Evolutionary conservation across 1,140 invertebrate species (phyloP).

Genomic region (Ctenoplectra terminalis): DNA sequence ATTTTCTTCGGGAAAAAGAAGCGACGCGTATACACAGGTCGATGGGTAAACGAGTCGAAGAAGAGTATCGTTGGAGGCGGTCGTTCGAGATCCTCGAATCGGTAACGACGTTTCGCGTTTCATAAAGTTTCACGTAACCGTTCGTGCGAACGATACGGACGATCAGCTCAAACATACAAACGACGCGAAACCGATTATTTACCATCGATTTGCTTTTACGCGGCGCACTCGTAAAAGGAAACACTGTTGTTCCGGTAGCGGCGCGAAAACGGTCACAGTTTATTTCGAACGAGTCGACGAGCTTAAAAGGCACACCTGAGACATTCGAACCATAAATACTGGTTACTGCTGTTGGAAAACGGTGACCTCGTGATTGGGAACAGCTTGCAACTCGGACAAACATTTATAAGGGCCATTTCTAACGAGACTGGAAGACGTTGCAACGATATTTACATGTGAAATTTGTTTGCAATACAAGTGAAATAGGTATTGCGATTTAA

Average conservation of each 20-base stretch:
- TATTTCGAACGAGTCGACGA: background rate
- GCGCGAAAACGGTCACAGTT: background rate
- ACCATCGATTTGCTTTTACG: conserved; percentile 44
- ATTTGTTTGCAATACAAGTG: too few relatives aligned
- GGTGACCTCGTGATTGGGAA: too few relatives aligned
- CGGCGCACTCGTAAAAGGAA: conserved; percentile 24
- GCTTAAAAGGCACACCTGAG: conserved; percentile 16
- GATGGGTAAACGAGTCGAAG: background rate
- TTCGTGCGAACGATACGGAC: conserved; percentile 1
- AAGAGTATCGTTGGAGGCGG: background rate
- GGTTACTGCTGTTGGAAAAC: background rate
- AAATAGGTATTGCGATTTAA: too few relatives aligned
- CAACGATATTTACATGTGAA: too few relatives aligned
- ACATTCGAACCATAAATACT: background rate
- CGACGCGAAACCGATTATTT: conserved; percentile 14
- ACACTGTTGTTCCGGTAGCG: background rate
- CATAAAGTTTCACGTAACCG: conserved; percentile 6
- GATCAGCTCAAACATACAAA: background rate
- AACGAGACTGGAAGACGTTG: too few relatives aligned
- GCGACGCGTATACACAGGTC: background rate
- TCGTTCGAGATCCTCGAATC: background rate
- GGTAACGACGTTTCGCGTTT: conserved; percentile 10
- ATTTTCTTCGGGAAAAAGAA: too few relatives aligned
- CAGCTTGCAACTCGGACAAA: too few relatives aligned
- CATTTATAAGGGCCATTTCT: too few relatives aligned